Evolutionary conservation across 1,140 invertebrate genomes (phyloP).

Genomic region (Lordiphosa collinella): DNA sequence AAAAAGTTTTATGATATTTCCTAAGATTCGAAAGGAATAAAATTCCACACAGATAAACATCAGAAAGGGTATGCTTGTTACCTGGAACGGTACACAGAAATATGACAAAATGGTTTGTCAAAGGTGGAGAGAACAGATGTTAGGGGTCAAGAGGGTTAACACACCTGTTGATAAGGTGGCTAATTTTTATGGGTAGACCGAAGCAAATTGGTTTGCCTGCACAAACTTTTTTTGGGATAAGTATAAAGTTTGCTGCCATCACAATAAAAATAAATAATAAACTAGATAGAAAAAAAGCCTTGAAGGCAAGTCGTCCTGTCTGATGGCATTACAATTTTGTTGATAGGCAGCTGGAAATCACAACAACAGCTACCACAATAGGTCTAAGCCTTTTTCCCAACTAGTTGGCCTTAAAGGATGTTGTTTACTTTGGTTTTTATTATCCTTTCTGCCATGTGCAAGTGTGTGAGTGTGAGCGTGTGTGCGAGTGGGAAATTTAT

Average conservation of each 20-base stretch:
- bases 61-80: conserved; percentile 44
- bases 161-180: conserved; percentile 65
- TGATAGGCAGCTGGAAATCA: conserved; percentile 43
- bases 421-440: conserved; percentile 70
- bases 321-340: conserved; percentile 60
- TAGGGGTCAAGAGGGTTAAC: conserved; percentile 23
- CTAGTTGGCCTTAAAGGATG: conserved; percentile 47
- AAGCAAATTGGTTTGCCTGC: conserved; percentile 28
- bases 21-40: conserved; percentile 21
- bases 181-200: conserved; percentile 53
- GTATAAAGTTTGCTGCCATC: conserved; percentile 47
- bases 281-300: conserved; percentile 40
- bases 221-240: background rate
- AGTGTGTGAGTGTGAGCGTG: conserved; percentile 45
- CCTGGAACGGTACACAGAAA: conserved; percentile 41
- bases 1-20: conserved; percentile 42
- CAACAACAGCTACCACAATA: conserved; percentile 68
- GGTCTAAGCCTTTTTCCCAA: conserved; percentile 51
- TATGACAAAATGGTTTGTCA: conserved; percentile 21
- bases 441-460: conserved; percentile 47
- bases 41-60: conserved; percentile 47
- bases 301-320: conserved; percentile 4
- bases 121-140: conserved; percentile 44
- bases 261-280: conserved; percentile 71
- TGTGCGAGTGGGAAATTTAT: conserved; percentile 46